Evolutionary conservation across 2,113 vertebrate genomes (phyloP), one percentile per base, ranked within the genome.

Genomic region (Mionectes macconnelli): DNA sequence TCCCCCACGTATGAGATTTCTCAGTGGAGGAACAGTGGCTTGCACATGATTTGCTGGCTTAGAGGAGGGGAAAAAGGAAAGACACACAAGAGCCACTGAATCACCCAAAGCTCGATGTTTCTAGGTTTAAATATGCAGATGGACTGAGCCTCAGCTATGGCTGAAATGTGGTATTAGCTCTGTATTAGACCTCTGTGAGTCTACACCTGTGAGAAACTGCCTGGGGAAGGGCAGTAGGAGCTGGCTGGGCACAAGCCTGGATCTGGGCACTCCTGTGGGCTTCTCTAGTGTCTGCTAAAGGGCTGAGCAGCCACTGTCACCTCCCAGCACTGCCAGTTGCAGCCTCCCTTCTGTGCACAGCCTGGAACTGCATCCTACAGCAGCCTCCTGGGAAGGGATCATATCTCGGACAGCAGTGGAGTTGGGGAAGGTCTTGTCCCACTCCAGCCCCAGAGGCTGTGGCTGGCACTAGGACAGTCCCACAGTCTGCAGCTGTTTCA

Each of bases 351-450:
- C 63, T 45, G 49, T n/a, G 45, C 56, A 52, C 23, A 67, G 53
- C 44, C 62, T 62, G 56, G 60, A n/a, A 18, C 80, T 59, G 35
- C 60, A 40, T 45, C 66, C 75, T 6, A 4, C 35, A 74, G 50
- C 69, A 56, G 44, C 55, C 11, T 42, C 59, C 63, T 0, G 0
- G 49, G 21, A 31, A 27, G 28, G 33, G 53, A 44, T 2, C 1
- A 2, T 3, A 47, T 14, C 82, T 39, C 63, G 47, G 53, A 27
- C 0, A 1, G 12, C 3, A 3, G 9, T 7, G 45, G 52, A 44
- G 28, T 52, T 89, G 47, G 30, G n/a, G 42, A n/a, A 75, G 40
- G 17, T 17, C 25, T 59, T 22, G n/a, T 33, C 2, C 33, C 60
- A 4, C 30, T 37, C 72, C 53, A 44, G 14, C 16, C 35, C 24